These are phyloP conservation scores for Onychorhynchus coronatus DNA, from an alignment of 2,113 vertebrate species.

Conservation along the genomic window DNA sequence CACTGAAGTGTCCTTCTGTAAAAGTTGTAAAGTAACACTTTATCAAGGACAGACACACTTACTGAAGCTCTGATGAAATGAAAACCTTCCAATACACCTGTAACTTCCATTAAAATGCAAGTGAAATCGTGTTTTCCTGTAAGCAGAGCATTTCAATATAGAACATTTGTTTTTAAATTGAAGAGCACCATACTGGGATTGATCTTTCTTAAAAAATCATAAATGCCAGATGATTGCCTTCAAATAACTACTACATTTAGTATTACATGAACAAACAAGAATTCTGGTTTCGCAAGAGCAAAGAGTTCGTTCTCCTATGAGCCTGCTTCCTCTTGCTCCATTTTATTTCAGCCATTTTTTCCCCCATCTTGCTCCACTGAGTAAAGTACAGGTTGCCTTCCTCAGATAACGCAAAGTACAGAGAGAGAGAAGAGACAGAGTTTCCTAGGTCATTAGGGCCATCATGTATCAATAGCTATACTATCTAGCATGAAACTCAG, in stretches of 20 bases:
- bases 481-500: background rate
- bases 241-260: background rate
- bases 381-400: background rate
- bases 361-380: background rate
- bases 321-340: background rate
- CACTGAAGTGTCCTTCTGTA: background rate
- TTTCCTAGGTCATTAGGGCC: background rate
- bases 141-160: background rate
- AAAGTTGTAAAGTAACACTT: background rate
- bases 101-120: conserved; percentile 1
- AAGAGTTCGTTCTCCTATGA: background rate
- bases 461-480: background rate
- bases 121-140: background rate
- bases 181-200: background rate
- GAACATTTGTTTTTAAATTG: background rate
- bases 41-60: background rate
- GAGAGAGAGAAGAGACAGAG: background rate
- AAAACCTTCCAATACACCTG: background rate
- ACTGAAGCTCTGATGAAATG: background rate
- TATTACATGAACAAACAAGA: background rate
- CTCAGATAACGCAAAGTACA: background rate
- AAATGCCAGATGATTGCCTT: background rate
- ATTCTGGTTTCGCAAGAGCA: background rate
- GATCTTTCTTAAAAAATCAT: background rate
- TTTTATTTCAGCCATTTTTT: background rate